Conservation (phyloP, 2,113 vertebrate species). For the Entelurus aequoreus region DNA sequence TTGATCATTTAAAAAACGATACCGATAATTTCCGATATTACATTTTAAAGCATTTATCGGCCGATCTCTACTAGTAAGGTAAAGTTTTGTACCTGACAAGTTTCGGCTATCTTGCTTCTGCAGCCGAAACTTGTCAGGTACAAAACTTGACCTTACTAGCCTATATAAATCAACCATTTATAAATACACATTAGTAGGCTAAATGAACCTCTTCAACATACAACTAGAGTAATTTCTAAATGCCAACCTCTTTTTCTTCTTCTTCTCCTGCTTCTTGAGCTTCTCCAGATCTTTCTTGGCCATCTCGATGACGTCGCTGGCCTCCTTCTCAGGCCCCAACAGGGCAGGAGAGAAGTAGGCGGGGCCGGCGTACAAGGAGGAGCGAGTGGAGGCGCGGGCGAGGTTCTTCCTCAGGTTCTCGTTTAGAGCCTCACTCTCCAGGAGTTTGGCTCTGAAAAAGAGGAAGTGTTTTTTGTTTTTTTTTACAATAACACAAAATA, state of each 20-base stretch:
- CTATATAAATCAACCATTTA: no score
- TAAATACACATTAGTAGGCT: no score
- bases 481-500: neutral
- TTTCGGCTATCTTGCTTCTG: no score
- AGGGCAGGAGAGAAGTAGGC: constrained; percentile 73
- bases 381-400: constrained; percentile 80
- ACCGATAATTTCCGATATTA: no score
- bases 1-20: no score
- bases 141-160: no score
- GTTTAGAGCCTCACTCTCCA: constrained; percentile 92
- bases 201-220: no score
- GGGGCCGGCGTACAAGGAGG: constrained; percentile 76
- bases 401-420: constrained; percentile 88
- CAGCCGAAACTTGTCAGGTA: no score
- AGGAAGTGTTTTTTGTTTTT: neutral
- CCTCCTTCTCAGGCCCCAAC: constrained; percentile 81
- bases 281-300: constrained; percentile 95
- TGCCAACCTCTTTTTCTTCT: constrained; percentile 89
- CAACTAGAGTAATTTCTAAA: no score
- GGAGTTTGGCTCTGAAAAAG: constrained; percentile 81
- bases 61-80: no score
- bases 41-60: no score
- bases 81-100: no score
- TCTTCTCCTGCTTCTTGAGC: constrained; percentile 90
- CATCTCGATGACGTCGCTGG: constrained; percentile 88